Base-by-base conservation (phyloP, 1,140 invertebrate genomes). In the Drosophila bocki region DNA sequence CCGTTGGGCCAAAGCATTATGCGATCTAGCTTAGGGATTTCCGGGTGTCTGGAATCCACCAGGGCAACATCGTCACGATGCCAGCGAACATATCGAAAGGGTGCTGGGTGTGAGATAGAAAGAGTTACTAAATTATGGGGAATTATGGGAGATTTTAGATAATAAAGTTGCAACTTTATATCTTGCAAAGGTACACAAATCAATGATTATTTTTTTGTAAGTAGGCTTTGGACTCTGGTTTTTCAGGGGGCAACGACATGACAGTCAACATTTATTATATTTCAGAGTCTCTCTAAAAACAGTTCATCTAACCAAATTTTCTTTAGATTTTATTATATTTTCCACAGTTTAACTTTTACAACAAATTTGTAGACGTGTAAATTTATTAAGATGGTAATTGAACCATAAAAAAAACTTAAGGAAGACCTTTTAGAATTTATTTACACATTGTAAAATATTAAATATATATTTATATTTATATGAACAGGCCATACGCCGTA, bases 1-100 rank as follows among this genome's bases (percentile, higher is more conserved):
- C 95, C 95, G 84, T 97, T 96, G n/a, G 93, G 84, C 93, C 94
- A 95, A 87, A 97, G 93, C 59, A 93, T 93, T 17, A 96, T 93
- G 32, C 96, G 93, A 26, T 94, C 93, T 0, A 95, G 93, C 2
- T 94, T 79, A 2, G 82, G 60, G 3, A 93, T 67, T 22, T 92
- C 87, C 15, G 92, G 92, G 56, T 95, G 93, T 1, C 93, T 93
- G 67, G 95, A 96, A 85, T 96, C 96, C 0, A 94, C 95, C 11
- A 97, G 84, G 1, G 95, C 82, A 1, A 92, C 90, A 11, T 94
- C 93, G 48, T 95, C 94, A 45, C 95, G 94, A 90, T 94, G 95
- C 95, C 95, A 96, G 51, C 93, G 93, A 7, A 95, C 93, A 35
- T 91, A 93, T 11, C 72, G 80, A 32, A 84, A 87, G 7, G 90